These are phyloP conservation scores for Pseudococcus longispinus DNA, from an alignment of 2,888 invertebrate genomes.

Conservation along the genomic window DNA sequence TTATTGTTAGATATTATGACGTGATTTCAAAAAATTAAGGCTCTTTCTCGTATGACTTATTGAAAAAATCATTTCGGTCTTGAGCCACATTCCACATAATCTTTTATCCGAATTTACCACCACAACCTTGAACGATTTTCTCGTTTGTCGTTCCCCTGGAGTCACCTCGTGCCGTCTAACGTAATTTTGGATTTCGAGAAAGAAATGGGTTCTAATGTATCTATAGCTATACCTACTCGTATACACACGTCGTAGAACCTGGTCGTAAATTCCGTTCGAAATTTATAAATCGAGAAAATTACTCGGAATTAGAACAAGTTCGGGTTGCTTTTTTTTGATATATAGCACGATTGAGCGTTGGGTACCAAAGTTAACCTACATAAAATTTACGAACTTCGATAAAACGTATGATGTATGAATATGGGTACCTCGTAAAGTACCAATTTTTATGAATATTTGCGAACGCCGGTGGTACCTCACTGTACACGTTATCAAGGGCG, in stretches of 20 bases:
- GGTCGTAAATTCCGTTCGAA: background rate
- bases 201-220: background rate
- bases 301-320: constrained; percentile 20
- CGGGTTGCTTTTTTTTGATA: background rate
- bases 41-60: no score
- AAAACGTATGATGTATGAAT: background rate
- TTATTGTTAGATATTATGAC: no score
- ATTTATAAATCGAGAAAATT: background rate
- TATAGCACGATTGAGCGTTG: background rate
- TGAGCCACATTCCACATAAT: no score
- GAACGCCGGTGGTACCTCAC: background rate
- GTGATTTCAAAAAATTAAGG: no score
- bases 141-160: background rate
- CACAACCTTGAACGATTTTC: background rate
- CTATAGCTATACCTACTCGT: background rate
- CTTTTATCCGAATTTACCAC: background rate
- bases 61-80: no score
- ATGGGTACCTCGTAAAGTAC: background rate
- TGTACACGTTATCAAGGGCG: constrained; percentile 5
- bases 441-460: constrained; percentile 19
- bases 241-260: background rate
- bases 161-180: background rate
- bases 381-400: constrained; percentile 37
- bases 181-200: background rate
- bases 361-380: constrained; percentile 16